phyloP scores from a whole-genome alignment of 2,113 vertebrate genomes.

The Otolemur garnettii region DNA sequence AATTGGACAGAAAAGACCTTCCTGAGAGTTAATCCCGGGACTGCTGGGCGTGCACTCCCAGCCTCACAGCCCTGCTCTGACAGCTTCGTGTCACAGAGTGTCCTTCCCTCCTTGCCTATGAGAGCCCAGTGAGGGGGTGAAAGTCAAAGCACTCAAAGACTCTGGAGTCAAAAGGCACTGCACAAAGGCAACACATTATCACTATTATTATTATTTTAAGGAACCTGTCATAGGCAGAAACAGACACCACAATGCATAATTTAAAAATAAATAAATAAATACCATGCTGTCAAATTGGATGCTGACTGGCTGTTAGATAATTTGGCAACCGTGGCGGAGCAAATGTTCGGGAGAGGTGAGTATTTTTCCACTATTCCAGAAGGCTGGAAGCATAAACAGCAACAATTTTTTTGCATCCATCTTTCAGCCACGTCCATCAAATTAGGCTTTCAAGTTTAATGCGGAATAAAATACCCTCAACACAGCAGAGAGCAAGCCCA shows the following conservation, averaged over 20 bases:
- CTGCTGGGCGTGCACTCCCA: background rate
- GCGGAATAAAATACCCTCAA: constrained; percentile 70
- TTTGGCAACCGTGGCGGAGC: constrained; percentile 72
- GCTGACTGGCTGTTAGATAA: constrained; percentile 82
- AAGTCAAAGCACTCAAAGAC: background rate
- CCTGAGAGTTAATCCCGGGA: background rate
- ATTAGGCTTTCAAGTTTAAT: constrained; percentile 75
- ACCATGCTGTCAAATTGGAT: constrained; percentile 80
- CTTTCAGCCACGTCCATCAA: constrained; percentile 80
- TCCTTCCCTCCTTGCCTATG: background rate
- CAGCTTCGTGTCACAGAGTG: background rate
- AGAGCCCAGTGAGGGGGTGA: background rate
- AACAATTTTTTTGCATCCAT: constrained; percentile 81
- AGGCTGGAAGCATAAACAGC: constrained; percentile 85
- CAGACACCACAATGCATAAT: constrained; percentile 77
- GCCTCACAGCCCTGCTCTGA: background rate
- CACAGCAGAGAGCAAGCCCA: constrained; percentile 59
- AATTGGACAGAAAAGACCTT: background rate
- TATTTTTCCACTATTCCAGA: constrained; percentile 85
- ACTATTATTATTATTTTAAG: constrained; percentile 63
- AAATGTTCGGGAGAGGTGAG: constrained; percentile 81
- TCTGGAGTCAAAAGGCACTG: constrained; percentile 44
- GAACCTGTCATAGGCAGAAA: constrained; percentile 78
- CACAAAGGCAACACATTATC: constrained; percentile 37
- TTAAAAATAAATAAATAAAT: constrained; percentile 75